These are phyloP conservation scores for Scrobipalpa atriplicella DNA, from an alignment of 2,888 invertebrate species.

Conservation along the genomic window DNA sequence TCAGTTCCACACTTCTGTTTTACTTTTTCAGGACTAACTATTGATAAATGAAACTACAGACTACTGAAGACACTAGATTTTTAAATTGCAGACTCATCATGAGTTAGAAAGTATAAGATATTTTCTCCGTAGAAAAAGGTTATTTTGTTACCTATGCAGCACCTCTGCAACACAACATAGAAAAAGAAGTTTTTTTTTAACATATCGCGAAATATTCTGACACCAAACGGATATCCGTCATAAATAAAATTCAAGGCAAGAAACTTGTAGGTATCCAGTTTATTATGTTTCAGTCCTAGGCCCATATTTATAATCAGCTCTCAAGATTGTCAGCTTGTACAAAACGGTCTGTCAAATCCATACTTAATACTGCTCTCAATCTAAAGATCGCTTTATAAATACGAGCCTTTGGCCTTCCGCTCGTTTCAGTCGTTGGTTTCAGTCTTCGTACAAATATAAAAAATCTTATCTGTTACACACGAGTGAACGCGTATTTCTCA, in stretches of 20 bases:
- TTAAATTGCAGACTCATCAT: too few species aligned
- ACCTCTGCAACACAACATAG: too few species aligned
- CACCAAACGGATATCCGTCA: not conserved
- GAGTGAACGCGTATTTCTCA: not conserved
- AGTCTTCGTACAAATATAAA: slow-evolving; percentile 2
- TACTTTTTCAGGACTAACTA: not conserved
- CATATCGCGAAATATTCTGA: not conserved
- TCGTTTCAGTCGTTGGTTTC: not conserved
- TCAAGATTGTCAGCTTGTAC: too few species aligned
- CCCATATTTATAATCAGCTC: too few species aligned
- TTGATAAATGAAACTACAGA: too few species aligned
- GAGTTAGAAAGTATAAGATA: too few species aligned
- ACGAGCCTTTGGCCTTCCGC: too few species aligned
- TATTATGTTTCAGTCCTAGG: not conserved
- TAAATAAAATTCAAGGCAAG: slow-evolving; percentile 1
- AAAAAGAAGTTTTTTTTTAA: not conserved
- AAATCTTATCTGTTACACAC: slow-evolving; percentile 8
- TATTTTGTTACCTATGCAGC: not conserved
- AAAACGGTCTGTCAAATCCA: too few species aligned
- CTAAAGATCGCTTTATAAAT: too few species aligned
- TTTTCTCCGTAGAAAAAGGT: too few species aligned
- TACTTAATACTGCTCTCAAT: too few species aligned
- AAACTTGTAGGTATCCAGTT: not conserved
- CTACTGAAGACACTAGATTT: too few species aligned
- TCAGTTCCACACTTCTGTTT: not conserved